Percentiles rank a stretch among this genome's conserved stretches.
phyloP scores from a whole-genome alignment of 2,888 invertebrate genomes.

The Sericinus montela region DNA sequence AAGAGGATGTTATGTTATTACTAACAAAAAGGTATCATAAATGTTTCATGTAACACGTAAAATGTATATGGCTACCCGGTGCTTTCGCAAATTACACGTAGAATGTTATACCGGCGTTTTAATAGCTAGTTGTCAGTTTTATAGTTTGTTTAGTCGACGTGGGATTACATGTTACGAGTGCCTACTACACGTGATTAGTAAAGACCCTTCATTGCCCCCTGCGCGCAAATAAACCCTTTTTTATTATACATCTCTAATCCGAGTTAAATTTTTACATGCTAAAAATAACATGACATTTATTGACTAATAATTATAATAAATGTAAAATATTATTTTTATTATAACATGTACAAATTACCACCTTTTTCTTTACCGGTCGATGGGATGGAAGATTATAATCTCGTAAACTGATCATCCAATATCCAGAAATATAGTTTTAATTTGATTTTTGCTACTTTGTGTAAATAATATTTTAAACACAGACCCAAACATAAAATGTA shows the following conservation, averaged over 20 bases:
- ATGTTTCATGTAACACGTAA: slow-evolving; percentile 20
- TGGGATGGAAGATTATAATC: no score
- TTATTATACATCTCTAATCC: slow-evolving; percentile 1
- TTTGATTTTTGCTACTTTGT: no score
- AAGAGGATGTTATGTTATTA: slow-evolving; percentile 11
- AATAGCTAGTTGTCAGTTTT: slow-evolving; percentile 21
- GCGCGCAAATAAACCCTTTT: slow-evolving; percentile 8
- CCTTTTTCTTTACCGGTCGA: no score
- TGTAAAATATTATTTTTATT: no score
- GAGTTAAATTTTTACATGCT: slow-evolving; percentile 3
- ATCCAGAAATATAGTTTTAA: no score
- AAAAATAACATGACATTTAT: no score
- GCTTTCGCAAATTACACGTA: slow-evolving; percentile 19
- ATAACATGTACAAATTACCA: no score
- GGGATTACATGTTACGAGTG: slow-evolving; percentile 18
- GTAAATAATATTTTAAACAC: no score
- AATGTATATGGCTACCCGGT: slow-evolving; percentile 18
- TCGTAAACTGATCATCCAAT: no score
- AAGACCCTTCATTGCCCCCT: slow-evolving; percentile 9
- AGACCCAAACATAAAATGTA: no score
- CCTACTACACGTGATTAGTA: slow-evolving; percentile 16
- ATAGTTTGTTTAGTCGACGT: slow-evolving; percentile 20
- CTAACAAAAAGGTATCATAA: slow-evolving; percentile 15
- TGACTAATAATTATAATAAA: no score
- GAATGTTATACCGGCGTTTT: slow-evolving; percentile 15